Percentiles rank a stretch among this genome's conserved stretches.
phyloP scores from a whole-genome alignment of 1,140 invertebrate species.

The Archivesica marissinica region DNA sequence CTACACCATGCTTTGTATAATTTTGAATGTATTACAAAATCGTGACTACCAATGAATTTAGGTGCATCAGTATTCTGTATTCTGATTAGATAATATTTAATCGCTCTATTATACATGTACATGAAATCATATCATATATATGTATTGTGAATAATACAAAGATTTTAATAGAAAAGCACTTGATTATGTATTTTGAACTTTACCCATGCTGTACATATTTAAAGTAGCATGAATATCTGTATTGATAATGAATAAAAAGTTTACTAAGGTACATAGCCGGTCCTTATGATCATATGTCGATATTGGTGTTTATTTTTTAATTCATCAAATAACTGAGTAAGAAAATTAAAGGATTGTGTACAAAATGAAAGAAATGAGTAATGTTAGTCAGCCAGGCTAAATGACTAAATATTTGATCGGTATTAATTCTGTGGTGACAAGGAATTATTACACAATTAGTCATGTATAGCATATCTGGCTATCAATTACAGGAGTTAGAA shows the following conservation, averaged over 20 bases:
- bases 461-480: conserved; percentile 26
- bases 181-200: neutral
- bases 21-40: neutral
- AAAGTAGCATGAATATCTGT: neutral
- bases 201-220: neutral
- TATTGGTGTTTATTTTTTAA: neutral
- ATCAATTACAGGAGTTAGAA: neutral
- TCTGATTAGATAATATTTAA: neutral
- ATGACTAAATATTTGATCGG: conserved; percentile 6
- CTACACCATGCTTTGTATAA: no score
- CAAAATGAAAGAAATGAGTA: neutral
- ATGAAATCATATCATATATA: neutral
- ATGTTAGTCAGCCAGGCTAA: neutral
- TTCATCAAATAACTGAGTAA: neutral
- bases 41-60: neutral
- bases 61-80: neutral
- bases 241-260: neutral
- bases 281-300: neutral
- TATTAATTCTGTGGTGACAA: neutral
- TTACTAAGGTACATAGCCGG: neutral
- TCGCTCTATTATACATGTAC: neutral
- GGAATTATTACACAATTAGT: conserved; percentile 38
- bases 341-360: neutral
- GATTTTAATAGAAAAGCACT: neutral
- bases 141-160: neutral